phyloP scores from a whole-genome alignment of 2,888 invertebrate species.

The Philereme vetulata region DNA sequence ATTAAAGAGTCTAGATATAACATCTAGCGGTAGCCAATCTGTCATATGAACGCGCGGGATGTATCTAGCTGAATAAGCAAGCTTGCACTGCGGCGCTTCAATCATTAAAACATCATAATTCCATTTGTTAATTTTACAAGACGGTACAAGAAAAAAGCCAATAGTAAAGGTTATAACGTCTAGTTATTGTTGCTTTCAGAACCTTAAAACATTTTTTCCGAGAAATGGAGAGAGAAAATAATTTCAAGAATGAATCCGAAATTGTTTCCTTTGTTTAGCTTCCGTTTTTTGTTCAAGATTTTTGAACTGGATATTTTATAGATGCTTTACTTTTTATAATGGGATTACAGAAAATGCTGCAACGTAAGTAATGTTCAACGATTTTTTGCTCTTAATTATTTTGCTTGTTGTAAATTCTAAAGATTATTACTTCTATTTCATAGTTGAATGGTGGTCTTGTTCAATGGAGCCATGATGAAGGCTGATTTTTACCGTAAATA shows the following conservation, averaged over 20 bases:
- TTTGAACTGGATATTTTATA: slow-evolving; percentile 39
- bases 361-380: slow-evolving; percentile 17
- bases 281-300: slow-evolving; percentile 39
- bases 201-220: slow-evolving; percentile 47
- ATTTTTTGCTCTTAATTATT: neutral
- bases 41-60: no score
- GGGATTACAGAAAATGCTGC: slow-evolving; percentile 27
- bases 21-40: no score
- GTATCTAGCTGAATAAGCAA: no score
- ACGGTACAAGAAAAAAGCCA: slow-evolving; percentile 17
- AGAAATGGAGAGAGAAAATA: slow-evolving; percentile 35
- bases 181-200: slow-evolving; percentile 38
- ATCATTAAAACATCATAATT: slow-evolving; percentile 20
- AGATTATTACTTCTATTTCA: no score
- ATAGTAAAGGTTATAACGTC: slow-evolving; percentile 28
- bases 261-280: slow-evolving; percentile 44
- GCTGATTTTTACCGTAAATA: no score
- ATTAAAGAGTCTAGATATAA: no score
- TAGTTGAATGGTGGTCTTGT: no score
- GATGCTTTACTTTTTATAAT: slow-evolving; percentile 35
- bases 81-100: no score
- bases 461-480: no score
- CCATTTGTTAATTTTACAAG: slow-evolving; percentile 9
- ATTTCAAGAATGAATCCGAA: slow-evolving; percentile 46
- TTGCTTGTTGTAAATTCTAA: no score